phyloP scores from a whole-genome alignment of 2,797 vertebrate species.

The Mionectes olivaceus region DNA sequence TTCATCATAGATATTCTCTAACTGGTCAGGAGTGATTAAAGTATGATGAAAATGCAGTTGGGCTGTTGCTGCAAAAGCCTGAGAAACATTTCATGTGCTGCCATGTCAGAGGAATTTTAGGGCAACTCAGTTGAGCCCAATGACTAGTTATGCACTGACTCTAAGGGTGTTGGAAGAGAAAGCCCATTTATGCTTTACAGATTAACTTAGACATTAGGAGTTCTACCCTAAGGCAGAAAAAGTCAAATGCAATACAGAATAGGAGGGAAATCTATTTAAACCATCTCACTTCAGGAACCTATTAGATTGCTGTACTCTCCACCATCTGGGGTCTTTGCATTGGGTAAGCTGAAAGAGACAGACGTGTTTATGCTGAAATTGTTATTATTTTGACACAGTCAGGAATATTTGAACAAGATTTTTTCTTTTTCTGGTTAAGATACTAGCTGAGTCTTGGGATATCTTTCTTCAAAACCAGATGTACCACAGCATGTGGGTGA shows the following conservation, averaged over 20 bases:
- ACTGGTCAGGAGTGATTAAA: neutral
- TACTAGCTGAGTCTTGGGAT: neutral
- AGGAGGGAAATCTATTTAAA: neutral
- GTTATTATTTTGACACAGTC: neutral
- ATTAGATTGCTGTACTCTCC: neutral
- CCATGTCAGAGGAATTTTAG: neutral
- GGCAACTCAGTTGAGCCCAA: neutral
- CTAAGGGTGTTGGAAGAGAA: neutral
- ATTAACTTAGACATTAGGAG: neutral
- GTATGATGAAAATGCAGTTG: neutral
- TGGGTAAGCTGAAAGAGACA: neutral
- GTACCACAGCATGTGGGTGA: conserved; percentile 14
- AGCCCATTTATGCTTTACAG: neutral
- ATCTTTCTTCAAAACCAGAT: neutral
- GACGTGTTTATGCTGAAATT: neutral
- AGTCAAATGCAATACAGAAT: neutral
- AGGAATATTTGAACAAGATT: neutral
- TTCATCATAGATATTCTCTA: neutral
- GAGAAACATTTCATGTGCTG: neutral
- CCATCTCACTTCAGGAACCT: neutral
- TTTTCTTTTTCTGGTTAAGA: neutral
- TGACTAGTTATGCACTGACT: neutral
- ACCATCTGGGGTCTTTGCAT: neutral
- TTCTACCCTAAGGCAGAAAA: neutral
- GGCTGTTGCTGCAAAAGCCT: neutral